Conservation (phyloP, 2,888 invertebrate genomes). For the Aphodius granarius region DNA sequence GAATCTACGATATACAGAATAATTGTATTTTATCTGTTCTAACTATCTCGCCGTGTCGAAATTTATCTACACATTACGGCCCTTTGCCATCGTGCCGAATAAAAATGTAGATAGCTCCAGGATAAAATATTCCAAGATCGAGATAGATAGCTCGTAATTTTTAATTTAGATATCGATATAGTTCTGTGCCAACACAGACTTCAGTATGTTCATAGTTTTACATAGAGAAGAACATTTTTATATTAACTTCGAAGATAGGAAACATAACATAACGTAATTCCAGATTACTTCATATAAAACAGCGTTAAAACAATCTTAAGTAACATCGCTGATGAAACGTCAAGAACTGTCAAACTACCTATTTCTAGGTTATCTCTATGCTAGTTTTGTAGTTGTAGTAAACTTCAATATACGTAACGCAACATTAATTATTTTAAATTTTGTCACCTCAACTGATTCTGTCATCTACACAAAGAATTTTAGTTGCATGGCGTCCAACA, state of each 20-base stretch:
- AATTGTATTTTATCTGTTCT: neutral
- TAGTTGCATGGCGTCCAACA: constrained; percentile 24
- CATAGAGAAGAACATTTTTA: too few species aligned
- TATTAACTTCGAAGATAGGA: too few species aligned
- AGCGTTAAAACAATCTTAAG: too few species aligned
- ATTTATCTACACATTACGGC: neutral
- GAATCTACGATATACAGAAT: constrained; percentile 11
- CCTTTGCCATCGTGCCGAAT: neutral
- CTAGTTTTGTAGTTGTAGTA: too few species aligned
- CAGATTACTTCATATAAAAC: too few species aligned
- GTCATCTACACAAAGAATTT: neutral
- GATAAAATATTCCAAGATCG: neutral
- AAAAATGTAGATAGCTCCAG: neutral
- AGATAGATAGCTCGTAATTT: neutral
- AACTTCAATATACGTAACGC: neutral
- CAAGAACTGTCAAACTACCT: neutral
- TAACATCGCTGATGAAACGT: too few species aligned
- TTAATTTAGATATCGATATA: neutral
- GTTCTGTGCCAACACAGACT: neutral
- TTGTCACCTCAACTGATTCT: constrained; percentile 14
- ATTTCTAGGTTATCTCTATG: neutral
- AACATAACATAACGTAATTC: too few species aligned
- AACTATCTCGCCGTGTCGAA: neutral
- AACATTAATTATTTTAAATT: constrained; percentile 17
- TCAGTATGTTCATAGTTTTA: too few species aligned